A percentile compares a stretch with the other conserved stretches of the same genome.
phyloP scores from a whole-genome alignment of 2,113 vertebrate genomes.

The Ranitomeya imitator region DNA sequence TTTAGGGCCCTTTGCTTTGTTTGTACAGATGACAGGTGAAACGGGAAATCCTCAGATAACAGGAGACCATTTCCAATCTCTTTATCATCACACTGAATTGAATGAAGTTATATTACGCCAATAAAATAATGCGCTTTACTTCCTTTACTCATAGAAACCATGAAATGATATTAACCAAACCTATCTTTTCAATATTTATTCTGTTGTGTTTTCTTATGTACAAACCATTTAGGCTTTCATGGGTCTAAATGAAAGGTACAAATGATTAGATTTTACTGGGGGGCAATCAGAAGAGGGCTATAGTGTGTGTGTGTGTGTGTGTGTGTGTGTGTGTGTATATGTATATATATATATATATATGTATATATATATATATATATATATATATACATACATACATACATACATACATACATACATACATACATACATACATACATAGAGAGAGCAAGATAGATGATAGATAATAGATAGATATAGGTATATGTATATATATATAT shows the following conservation, averaged over 20 bases:
- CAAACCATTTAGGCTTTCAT: slow-evolving; percentile 22
- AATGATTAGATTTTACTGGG: slow-evolving; percentile 4
- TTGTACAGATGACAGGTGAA: slow-evolving; percentile 54
- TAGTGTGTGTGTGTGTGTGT: neutral
- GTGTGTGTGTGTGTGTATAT: neutral
- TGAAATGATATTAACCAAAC: slow-evolving; percentile 36
- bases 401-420: slow-evolving; percentile 12
- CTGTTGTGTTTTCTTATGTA: slow-evolving; percentile 41
- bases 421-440: no score
- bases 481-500: no score
- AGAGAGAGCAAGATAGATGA: no score
- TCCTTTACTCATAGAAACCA: slow-evolving; percentile 2
- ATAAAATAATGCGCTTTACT: slow-evolving; percentile 32
- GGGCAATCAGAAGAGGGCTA: neutral
- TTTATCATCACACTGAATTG: slow-evolving; percentile 45
- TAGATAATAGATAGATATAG: no score
- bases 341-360: neutral
- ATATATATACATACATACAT: neutral
- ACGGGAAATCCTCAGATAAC: slow-evolving; percentile 43
- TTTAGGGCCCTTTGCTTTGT: slow-evolving; percentile 38
- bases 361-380: slow-evolving; percentile 3
- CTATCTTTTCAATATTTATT: slow-evolving; percentile 25
- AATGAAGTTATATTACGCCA: slow-evolving; percentile 47
- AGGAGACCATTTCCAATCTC: slow-evolving; percentile 27
- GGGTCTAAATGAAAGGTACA: slow-evolving; percentile 25